These are phyloP conservation scores for Anolis carolinensis DNA, from an alignment of 2,113 vertebrate genomes.

Conservation along the genomic window DNA sequence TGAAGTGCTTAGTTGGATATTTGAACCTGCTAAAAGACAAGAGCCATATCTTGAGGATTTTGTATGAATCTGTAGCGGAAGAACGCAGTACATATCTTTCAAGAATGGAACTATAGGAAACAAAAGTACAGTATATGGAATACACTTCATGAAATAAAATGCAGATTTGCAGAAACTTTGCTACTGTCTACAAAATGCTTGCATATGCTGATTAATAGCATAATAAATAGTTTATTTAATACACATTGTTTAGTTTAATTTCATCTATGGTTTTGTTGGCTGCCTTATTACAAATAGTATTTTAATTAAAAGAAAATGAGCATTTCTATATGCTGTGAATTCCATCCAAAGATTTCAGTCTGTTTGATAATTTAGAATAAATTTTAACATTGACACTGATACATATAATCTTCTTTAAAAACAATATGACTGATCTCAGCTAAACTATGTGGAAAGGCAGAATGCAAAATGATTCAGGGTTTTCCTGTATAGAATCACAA, in stretches of 20 bases:
- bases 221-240: not conserved
- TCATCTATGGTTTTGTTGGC: not conserved
- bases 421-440: not conserved
- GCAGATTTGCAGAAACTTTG: not conserved
- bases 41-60: not conserved
- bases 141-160: not conserved
- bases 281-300: not conserved
- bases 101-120: not conserved
- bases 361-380: not conserved
- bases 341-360: not conserved
- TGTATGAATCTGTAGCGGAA: not conserved
- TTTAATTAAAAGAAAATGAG: not conserved
- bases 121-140: not conserved
- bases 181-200: not conserved
- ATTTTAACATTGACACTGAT: not conserved
- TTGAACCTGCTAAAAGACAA: not conserved
- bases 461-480: not conserved
- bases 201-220: not conserved
- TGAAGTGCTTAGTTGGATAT: conserved; percentile 6
- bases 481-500: not conserved
- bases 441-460: not conserved
- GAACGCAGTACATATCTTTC: not conserved
- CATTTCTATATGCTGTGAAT: not conserved
- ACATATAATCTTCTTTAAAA: not conserved
- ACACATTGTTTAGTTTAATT: not conserved